Percentiles rank a stretch among this genome's conserved stretches.
These are phyloP conservation scores for Sylvilagus bachmani DNA, from an alignment of 2,113 vertebrate species.

Conservation along the genomic window DNA sequence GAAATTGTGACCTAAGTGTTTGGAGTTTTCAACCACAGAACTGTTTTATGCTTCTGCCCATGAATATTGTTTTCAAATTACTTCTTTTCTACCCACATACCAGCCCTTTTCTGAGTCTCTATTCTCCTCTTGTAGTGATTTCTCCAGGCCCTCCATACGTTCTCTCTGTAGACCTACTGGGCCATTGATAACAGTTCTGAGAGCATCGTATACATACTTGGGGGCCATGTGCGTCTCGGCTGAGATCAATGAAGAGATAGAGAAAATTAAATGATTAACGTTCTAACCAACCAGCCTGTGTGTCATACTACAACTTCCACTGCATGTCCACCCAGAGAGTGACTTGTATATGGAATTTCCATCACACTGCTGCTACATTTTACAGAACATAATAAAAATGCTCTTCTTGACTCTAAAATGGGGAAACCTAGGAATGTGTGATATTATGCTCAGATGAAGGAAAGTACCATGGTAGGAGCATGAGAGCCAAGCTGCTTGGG, in stretches of 20 bases:
- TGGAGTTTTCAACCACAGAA: constrained; percentile 1
- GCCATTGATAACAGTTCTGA: neutral
- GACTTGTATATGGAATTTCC: constrained; percentile 10
- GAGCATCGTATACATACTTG: neutral
- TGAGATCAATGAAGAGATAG: constrained; percentile 43
- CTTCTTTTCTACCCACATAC: neutral
- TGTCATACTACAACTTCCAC: neutral
- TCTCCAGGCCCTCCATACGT: neutral
- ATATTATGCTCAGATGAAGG: neutral
- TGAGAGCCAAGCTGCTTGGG: neutral
- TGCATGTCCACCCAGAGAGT: neutral
- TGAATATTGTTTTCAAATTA: constrained; percentile 21
- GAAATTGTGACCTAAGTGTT: constrained; percentile 32
- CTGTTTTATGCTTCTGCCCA: neutral
- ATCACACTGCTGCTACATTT: neutral
- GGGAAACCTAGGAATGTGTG: neutral
- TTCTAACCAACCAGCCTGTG: neutral
- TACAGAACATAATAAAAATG: neutral
- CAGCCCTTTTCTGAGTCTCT: neutral
- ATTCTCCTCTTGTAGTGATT: neutral
- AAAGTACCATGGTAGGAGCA: neutral
- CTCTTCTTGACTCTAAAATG: neutral
- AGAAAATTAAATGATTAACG: constrained; percentile 54
- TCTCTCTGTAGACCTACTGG: neutral
- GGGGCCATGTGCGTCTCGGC: neutral